Evolutionary conservation across 2,888 invertebrate genomes (phyloP).

Genomic region (Sinodicranocentrus sp.): DNA sequence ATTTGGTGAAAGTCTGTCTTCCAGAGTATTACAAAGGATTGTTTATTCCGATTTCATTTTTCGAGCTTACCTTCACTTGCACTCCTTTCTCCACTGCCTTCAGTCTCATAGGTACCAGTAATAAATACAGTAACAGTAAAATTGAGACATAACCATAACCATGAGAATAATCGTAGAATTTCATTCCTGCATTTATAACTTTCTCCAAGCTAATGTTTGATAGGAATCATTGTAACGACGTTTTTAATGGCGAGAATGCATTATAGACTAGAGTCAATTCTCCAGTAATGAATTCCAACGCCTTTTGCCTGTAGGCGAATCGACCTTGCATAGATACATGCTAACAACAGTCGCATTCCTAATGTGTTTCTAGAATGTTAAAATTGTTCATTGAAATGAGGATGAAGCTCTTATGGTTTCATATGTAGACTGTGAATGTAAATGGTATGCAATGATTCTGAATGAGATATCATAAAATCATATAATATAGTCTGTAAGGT

Average conservation of each 20-base stretch:
- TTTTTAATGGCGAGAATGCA: slow-evolving; percentile 32
- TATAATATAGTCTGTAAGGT: too few species aligned
- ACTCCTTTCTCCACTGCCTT: background rate
- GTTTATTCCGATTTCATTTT: slow-evolving; percentile 1
- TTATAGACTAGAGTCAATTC: slow-evolving; percentile 8
- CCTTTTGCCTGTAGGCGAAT: slow-evolving; percentile 6
- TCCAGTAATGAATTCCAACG: slow-evolving; percentile 26
- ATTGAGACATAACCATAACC: slow-evolving; percentile 59
- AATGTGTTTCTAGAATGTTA: too few species aligned
- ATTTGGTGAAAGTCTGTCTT: background rate
- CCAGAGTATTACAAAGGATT: background rate
- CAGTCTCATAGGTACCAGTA: slow-evolving; percentile 3
- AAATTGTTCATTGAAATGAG: too few species aligned
- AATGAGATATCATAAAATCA: slow-evolving; percentile 1
- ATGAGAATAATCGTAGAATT: slow-evolving; percentile 53
- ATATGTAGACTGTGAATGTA: background rate
- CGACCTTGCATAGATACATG: too few species aligned
- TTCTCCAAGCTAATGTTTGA: slow-evolving; percentile 29
- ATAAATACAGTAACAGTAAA: slow-evolving; percentile 26
- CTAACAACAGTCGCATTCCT: too few species aligned
- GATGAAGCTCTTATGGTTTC: too few species aligned
- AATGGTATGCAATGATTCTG: background rate
- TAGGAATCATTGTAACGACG: slow-evolving; percentile 35
- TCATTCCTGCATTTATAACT: slow-evolving; percentile 52
- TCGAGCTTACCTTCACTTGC: too few species aligned